Percentiles rank a stretch among this genome's conserved stretches.
Conservation (phyloP, 1,140 invertebrate genomes). For the Hyles euphorbiae region DNA sequence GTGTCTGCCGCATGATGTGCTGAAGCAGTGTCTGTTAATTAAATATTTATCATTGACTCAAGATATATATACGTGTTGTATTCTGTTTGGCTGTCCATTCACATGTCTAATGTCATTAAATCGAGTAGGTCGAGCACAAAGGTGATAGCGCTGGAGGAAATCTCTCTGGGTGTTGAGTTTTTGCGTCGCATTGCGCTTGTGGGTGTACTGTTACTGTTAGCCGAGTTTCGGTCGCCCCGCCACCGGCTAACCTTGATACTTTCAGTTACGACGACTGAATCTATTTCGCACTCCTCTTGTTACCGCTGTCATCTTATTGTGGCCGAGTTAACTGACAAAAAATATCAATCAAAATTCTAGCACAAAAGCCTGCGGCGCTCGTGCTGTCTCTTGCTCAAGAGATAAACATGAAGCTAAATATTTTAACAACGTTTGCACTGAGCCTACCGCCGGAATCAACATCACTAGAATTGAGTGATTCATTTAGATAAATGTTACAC, state of each 20-base stretch:
- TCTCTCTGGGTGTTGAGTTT: conserved; percentile 51
- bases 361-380: conserved; percentile 64
- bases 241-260: conserved; percentile 71
- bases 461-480: conserved; percentile 22
- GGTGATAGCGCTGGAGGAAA: conserved; percentile 48
- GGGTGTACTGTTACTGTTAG: conserved; percentile 68
- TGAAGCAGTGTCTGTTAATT: conserved; percentile 38
- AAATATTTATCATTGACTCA: conserved; percentile 43
- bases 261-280: conserved; percentile 69
- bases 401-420: conserved; percentile 37
- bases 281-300: conserved; percentile 71
- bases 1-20: conserved; percentile 9
- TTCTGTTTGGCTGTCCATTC: conserved; percentile 45
- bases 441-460: conserved; percentile 18
- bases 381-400: conserved; percentile 43
- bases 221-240: conserved; percentile 61
- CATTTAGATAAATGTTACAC: conserved; percentile 35
- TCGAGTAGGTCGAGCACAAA: conserved; percentile 58
- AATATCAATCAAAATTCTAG: conserved; percentile 76
- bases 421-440: conserved; percentile 28
- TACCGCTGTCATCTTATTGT: conserved; percentile 70
- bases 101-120: conserved; percentile 60
- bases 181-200: conserved; percentile 35
- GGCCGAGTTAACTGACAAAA: conserved; percentile 68
- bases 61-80: conserved; percentile 20